Percentiles rank a stretch among this genome's conserved stretches.
Conservation (phyloP, 2,113 vertebrate species). For the Pardalotus punctatus region DNA sequence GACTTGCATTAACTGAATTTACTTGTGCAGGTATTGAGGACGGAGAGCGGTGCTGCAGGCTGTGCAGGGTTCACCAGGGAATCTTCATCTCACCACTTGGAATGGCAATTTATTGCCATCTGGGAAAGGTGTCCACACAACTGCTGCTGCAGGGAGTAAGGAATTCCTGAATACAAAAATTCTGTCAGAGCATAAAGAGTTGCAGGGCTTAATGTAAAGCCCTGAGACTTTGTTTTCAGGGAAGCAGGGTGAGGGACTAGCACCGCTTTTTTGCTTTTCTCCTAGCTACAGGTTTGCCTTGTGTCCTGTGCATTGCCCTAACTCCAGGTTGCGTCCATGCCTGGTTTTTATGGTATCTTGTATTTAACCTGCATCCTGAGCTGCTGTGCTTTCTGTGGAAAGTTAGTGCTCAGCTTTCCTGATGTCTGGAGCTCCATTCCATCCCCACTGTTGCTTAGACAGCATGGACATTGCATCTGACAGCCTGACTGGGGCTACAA, state of each 20-base stretch:
- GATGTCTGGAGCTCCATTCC: not conserved
- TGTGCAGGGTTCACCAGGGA: not conserved
- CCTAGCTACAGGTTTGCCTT: rapidly evolving
- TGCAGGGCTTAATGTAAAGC: not conserved
- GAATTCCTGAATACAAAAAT: rapidly evolving
- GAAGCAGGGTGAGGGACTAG: not conserved
- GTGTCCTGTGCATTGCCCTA: rapidly evolving
- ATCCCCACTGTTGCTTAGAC: not conserved
- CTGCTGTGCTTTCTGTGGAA: not conserved
- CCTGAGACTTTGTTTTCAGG: not conserved
- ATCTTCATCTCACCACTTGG: rapidly evolving
- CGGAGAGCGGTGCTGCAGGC: not conserved
- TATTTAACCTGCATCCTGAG: not conserved
- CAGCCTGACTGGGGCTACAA: not conserved
- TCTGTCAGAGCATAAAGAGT: not conserved
- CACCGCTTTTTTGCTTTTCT: not conserved
- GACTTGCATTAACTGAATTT: not conserved
- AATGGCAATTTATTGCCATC: not conserved
- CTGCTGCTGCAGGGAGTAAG: not conserved
- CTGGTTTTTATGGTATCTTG: not conserved
- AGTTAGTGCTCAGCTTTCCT: not conserved
- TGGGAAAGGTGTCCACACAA: not conserved
- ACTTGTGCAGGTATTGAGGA: not conserved
- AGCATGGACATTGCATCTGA: not conserved
- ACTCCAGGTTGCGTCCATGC: rapidly evolving